Evolutionary conservation across 2,797 vertebrate species (phyloP).

Genomic region (Melopsittacus undulatus): DNA sequence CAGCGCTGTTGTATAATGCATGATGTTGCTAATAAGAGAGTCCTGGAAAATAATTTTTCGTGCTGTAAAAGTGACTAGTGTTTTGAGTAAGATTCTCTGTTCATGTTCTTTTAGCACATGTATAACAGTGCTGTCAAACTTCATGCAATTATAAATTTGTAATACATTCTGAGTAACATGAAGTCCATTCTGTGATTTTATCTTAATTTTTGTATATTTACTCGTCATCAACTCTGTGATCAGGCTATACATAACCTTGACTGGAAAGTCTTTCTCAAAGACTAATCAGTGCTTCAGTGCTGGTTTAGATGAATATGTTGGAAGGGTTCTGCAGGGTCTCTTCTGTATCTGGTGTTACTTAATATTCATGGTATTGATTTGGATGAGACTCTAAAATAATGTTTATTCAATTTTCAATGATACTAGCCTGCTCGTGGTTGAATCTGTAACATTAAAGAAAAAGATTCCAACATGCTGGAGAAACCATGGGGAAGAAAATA

Average conservation of each 20-base stretch:
- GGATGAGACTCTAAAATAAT: slow-evolving; percentile 11
- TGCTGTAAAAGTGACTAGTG: slow-evolving; percentile 54
- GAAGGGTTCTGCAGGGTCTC: neutral
- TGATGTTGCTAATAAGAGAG: slow-evolving; percentile 77
- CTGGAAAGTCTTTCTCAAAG: slow-evolving; percentile 37
- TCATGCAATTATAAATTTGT: neutral
- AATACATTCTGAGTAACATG: neutral
- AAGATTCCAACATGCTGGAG: neutral
- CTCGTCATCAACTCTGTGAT: neutral
- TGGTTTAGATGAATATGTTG: neutral
- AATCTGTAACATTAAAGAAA: neutral
- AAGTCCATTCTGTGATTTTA: slow-evolving; percentile 3
- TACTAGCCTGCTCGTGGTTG: neutral
- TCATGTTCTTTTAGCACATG: slow-evolving; percentile 38
- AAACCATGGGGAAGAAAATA: neutral
- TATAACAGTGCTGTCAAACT: neutral
- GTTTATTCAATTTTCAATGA: neutral
- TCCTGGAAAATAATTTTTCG: slow-evolving; percentile 71
- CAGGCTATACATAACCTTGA: neutral
- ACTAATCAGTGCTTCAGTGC: neutral
- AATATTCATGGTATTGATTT: slow-evolving; percentile 47
- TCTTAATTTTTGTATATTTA: slow-evolving; percentile 1
- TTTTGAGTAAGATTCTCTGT: slow-evolving; percentile 50
- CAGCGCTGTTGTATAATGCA: slow-evolving; percentile 78
- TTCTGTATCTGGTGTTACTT: slow-evolving; percentile 14